phyloP scores from a whole-genome alignment of 2,113 vertebrate genomes.

The Scomber japonicus region DNA sequence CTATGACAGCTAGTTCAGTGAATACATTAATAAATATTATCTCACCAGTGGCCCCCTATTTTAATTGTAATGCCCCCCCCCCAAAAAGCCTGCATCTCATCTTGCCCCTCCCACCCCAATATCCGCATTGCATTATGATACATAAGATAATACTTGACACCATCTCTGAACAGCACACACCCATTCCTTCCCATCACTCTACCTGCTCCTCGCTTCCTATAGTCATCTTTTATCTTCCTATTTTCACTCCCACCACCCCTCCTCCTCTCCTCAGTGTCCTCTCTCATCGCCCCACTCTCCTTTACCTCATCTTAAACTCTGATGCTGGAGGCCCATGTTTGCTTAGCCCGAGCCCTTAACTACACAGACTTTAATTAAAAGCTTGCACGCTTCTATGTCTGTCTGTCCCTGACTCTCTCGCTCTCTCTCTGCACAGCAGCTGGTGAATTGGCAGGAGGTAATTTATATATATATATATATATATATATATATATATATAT shows the following conservation, averaged over 20 bases:
- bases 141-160: constrained; percentile 64
- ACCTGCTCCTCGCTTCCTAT: constrained; percentile 40
- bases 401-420: constrained; percentile 33
- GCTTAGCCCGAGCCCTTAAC: constrained; percentile 72
- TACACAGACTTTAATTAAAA: constrained; percentile 82
- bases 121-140: constrained; percentile 72
- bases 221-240: constrained; percentile 54
- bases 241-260: constrained; percentile 20
- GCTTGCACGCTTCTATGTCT: constrained; percentile 62
- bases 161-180: constrained; percentile 47
- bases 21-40: constrained; percentile 32
- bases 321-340: constrained; percentile 77
- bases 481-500: too few relatives aligned
- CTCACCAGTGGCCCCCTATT: constrained; percentile 22
- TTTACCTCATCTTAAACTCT: constrained; percentile 66
- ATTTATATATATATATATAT: constrained; percentile 9
- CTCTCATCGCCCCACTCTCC: constrained; percentile 40
- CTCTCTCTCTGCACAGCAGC: constrained; percentile 42
- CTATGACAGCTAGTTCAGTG: constrained; percentile 5
- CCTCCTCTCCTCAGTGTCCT: background rate
- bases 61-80: constrained; percentile 51
- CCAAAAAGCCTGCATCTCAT: constrained; percentile 12
- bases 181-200: constrained; percentile 35
- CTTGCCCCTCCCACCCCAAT: constrained; percentile 52
- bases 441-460: constrained; percentile 41